Percentiles rank a stretch among this genome's conserved stretches.
phyloP scores from a whole-genome alignment of 2,113 vertebrate species.

The Cottus gobio region DNA sequence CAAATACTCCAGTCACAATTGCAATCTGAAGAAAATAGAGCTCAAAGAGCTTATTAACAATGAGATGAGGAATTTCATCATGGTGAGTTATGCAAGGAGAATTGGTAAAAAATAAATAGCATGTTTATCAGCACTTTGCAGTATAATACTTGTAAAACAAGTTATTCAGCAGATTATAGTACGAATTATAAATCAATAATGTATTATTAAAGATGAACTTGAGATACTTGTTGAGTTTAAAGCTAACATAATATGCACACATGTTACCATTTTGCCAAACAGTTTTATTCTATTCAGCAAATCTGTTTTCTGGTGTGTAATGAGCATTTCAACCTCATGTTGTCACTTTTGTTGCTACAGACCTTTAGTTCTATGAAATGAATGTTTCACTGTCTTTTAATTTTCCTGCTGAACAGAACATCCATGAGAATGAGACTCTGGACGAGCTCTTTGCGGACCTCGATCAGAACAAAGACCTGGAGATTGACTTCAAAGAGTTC shows the following conservation, averaged over 20 bases:
- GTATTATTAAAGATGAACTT: neutral
- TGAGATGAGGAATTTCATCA: slow-evolving; percentile 82
- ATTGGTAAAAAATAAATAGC: neutral
- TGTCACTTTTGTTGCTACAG: neutral
- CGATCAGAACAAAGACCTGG: slow-evolving; percentile 80
- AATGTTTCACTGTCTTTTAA: neutral
- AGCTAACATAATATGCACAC: neutral
- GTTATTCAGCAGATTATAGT: neutral
- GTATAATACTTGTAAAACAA: neutral
- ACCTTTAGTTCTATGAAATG: neutral
- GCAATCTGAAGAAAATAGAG: slow-evolving; percentile 81
- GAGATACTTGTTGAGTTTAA: neutral
- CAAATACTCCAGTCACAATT: slow-evolving; percentile 78
- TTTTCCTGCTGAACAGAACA: slow-evolving; percentile 68
- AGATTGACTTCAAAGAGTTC: slow-evolving; percentile 84
- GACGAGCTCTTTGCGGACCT: slow-evolving; percentile 80
- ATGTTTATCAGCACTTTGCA: neutral
- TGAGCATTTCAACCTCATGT: neutral
- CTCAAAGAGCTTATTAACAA: slow-evolving; percentile 83
- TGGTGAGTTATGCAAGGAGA: slow-evolving; percentile 55
- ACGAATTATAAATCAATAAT: neutral
- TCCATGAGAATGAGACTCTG: slow-evolving; percentile 75
- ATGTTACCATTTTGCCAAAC: neutral
- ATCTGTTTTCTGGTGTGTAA: neutral
- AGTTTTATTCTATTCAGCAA: neutral